These are phyloP conservation scores for Drosophila bifasciata DNA, from an alignment of 1,140 invertebrate genomes.

Conservation along the genomic window DNA sequence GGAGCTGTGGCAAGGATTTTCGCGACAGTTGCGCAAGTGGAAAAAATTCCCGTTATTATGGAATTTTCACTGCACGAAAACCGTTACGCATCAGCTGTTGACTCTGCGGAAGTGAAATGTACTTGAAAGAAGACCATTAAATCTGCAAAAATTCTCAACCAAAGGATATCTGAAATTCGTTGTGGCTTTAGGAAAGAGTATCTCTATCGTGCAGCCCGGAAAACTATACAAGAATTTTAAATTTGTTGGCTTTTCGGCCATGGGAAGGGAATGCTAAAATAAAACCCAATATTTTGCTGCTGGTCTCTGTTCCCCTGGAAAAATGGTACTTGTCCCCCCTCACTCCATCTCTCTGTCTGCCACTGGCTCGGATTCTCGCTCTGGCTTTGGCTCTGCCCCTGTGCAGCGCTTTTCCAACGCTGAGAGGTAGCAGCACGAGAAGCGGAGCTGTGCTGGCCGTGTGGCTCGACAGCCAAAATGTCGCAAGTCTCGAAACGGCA, in stretches of 20 bases:
- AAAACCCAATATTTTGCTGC: slow-evolving; percentile 41
- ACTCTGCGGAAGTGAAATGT: neutral
- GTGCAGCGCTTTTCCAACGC: slow-evolving; percentile 40
- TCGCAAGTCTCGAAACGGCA: slow-evolving; percentile 48
- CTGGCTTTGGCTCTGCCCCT: slow-evolving; percentile 31
- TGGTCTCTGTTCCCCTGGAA: slow-evolving; percentile 30
- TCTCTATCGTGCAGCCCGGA: too few relatives aligned
- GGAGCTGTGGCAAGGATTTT: slow-evolving; percentile 13
- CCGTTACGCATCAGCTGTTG: slow-evolving; percentile 57
- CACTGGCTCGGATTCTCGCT: slow-evolving; percentile 10
- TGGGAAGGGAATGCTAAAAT: neutral
- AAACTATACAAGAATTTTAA: neutral
- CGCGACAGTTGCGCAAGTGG: slow-evolving; percentile 48
- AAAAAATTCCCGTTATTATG: slow-evolving; percentile 47
- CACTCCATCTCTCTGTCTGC: slow-evolving; percentile 17
- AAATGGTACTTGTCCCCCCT: slow-evolving; percentile 12
- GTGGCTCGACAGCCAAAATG: slow-evolving; percentile 42
- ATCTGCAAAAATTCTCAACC: rapidly evolving
- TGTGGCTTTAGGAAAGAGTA: too few relatives aligned
- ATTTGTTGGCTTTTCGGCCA: neutral
- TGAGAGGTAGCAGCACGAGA: slow-evolving; percentile 1
- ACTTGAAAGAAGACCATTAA: neutral
- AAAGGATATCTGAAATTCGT: neutral
- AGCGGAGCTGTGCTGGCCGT: neutral
- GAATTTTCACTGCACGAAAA: slow-evolving; percentile 12